Evolutionary conservation across 37 sponge, comb jelly and placozoan species (phyloP), one percentile per base, ranked within the genome.

Genomic region (Aplysina aerophoba): DNA sequence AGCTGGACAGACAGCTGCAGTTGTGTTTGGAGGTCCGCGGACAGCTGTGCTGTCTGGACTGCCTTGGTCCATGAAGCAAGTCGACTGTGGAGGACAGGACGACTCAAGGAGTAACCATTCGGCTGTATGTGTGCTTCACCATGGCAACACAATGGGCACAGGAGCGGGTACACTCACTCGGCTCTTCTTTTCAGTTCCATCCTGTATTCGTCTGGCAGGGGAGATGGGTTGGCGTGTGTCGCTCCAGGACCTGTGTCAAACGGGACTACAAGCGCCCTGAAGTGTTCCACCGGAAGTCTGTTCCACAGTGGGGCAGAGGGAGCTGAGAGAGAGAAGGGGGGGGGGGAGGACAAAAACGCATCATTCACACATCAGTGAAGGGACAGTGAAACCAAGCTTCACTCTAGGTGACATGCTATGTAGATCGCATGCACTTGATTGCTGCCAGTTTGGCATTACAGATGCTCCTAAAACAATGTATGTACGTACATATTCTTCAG

Each of bases 231-330:
- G 36, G 40, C 69, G 62, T 86, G 68, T 6, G 56, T 33, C 2
- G 75, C 80, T 14, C 93, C 93, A 36, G 78, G 25, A 19, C 59
- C 83, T 56, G 89, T 16, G 15, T 83, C 59, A 80, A 88, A 92
- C 27, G 93, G 93, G 2, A 92, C 67, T 0, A 55, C 84, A 63
- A 89, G 41, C 0, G 83, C 68, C 25, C 67, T 25, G 54, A 89
- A 92, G 39, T 79, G 35, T 31, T 80, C 73, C 8, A 87, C 87
- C 0, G 79, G 40, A 75, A 92, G 66, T 28, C 27, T 57, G 8
- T 38, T 74, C 93, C 93, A 92, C 50, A 44, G 50, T 3, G 50
- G 50, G 50, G 50, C 3, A 8, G 50, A 8, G 50, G 50, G 50
- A 8, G 50, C 6, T 44, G 50, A 11, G 8, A 44, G 50, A 44